phyloP scores from a whole-genome alignment of 2,888 invertebrate genomes.

The Cheilosia impressa region DNA sequence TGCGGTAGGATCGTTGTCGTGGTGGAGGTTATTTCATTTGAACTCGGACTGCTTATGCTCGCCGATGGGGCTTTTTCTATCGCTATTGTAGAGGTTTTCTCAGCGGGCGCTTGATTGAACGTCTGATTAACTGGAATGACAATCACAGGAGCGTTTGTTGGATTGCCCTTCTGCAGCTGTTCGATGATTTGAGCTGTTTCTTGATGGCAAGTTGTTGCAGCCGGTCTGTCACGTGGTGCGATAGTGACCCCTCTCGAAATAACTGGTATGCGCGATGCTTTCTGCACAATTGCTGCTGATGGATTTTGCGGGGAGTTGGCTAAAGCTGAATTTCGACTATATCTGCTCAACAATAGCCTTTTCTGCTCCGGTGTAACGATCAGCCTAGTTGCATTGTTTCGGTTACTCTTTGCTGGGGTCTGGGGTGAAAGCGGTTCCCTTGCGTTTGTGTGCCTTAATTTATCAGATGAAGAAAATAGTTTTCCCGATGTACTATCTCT shows the following conservation, averaged over 20 bases:
- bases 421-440: background rate
- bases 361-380: conserved; percentile 35
- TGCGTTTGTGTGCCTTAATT: background rate
- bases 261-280: conserved; percentile 49
- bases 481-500: conserved; percentile 22
- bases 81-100: background rate
- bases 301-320: background rate
- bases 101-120: conserved; percentile 47
- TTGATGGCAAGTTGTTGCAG: background rate
- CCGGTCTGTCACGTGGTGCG: background rate
- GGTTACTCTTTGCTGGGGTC: conserved; percentile 1
- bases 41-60: background rate
- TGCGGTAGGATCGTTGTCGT: background rate
- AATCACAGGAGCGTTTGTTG: conserved; percentile 48
- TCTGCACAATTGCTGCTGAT: conserved; percentile 1
- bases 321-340: background rate
- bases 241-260: background rate
- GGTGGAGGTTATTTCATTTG: conserved; percentile 38
- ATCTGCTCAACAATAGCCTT: background rate
- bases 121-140: conserved; percentile 64
- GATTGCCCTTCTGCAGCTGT: conserved; percentile 34
- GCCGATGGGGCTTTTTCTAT: background rate
- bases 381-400: background rate
- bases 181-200: conserved; percentile 50
- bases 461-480: conserved; percentile 28